These are phyloP conservation scores for Mus caroli DNA, from an alignment of 2,797 vertebrate genomes.

Conservation along the genomic window DNA sequence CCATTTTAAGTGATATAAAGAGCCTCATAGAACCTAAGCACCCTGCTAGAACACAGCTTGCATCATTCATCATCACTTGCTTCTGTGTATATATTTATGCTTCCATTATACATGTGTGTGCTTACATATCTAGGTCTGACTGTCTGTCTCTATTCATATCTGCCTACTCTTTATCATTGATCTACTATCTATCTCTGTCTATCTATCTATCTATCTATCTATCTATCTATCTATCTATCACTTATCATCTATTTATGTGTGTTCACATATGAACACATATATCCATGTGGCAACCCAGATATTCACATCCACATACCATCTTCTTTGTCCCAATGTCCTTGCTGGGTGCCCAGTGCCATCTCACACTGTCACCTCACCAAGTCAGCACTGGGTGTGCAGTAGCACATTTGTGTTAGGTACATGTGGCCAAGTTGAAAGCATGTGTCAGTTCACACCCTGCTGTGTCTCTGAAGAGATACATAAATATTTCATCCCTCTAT, in stretches of 20 bases:
- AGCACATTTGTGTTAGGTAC: not conserved
- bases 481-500: constrained; percentile 63
- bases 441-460: not conserved
- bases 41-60: not conserved
- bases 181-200: not conserved
- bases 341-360: not conserved
- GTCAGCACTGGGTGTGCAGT: no score
- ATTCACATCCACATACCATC: not conserved
- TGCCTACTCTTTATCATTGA: not conserved
- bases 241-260: not conserved
- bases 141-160: not conserved
- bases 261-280: not conserved
- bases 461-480: constrained; percentile 35
- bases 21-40: not conserved
- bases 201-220: no score
- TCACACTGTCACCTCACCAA: no score
- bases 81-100: not conserved
- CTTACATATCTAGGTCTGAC: not conserved
- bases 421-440: not conserved
- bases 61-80: not conserved
- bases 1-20: not conserved
- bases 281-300: not conserved
- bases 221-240: not conserved
- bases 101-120: not conserved
- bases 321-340: not conserved